Conservation (phyloP, 2,888 invertebrate genomes). For the Thymelicus lineola region DNA sequence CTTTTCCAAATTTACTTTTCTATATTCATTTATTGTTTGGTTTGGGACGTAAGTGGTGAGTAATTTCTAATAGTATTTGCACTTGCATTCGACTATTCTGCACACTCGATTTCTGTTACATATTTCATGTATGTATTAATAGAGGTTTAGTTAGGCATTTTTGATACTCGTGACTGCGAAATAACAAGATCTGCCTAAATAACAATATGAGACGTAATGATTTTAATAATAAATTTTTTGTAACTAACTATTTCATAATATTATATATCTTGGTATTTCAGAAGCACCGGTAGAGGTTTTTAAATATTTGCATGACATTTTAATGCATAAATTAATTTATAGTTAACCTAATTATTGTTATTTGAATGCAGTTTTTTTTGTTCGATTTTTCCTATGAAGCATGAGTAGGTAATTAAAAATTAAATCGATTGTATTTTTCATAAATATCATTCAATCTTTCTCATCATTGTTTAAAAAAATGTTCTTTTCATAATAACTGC, state of each 20-base stretch:
- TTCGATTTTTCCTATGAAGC: not conserved
- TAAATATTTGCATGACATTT: constrained; percentile 10
- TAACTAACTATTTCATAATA: not conserved
- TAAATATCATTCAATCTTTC: not conserved
- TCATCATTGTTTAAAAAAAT: not conserved
- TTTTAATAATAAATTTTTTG: not conserved
- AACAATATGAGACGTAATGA: not conserved
- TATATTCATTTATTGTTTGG: constrained; percentile 13
- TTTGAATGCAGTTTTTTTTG: constrained; percentile 13
- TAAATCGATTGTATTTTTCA: not conserved
- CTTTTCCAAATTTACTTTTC: constrained; percentile 33
- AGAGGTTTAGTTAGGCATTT: not conserved
- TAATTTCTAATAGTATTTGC: constrained; percentile 24
- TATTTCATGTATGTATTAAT: not conserved
- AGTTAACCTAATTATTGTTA: not conserved
- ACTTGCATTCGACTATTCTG: constrained; percentile 23
- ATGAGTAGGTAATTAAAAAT: not conserved
- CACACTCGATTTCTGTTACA: not conserved
- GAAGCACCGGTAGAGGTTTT: constrained; percentile 2
- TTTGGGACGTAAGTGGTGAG: constrained; percentile 26
- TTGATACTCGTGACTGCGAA: constrained; percentile 16
- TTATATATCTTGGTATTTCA: constrained; percentile 17
- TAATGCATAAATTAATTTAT: not conserved
- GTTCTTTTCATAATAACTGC: constrained; percentile 4
- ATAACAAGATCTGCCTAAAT: constrained; percentile 10